These are phyloP conservation scores for Mythimna impura DNA, from an alignment of 2,888 invertebrate genomes.

Conservation along the genomic window DNA sequence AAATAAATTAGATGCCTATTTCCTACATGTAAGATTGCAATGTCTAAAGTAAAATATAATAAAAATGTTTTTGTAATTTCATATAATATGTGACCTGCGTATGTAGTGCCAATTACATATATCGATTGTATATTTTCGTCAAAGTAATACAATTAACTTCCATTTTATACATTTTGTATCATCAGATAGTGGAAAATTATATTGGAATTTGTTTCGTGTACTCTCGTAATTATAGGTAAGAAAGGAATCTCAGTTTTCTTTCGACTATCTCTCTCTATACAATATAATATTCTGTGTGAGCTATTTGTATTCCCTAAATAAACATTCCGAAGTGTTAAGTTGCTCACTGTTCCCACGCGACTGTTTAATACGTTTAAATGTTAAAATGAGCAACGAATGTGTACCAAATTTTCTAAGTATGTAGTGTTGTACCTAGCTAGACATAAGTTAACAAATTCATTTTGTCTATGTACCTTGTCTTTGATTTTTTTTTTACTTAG, in stretches of 20 bases:
- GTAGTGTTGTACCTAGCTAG: conserved; percentile 86
- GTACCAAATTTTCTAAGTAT: conserved; percentile 88
- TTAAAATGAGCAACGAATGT: conserved; percentile 88
- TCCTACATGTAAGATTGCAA: conserved; percentile 65
- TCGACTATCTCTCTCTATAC: conserved; percentile 59
- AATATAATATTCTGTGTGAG: conserved; percentile 61
- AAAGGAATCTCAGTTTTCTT: conserved; percentile 77
- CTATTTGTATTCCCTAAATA: conserved; percentile 71
- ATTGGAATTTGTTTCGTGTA: conserved; percentile 62
- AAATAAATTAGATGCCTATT: conserved; percentile 71
- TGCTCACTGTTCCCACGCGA: conserved; percentile 76
- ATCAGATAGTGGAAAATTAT: conserved; percentile 66
- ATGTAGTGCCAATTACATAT: conserved; percentile 86
- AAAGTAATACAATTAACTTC: conserved; percentile 59
- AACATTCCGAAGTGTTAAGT: conserved; percentile 87
- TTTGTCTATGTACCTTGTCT: conserved; percentile 72
- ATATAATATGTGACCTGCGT: conserved; percentile 85
- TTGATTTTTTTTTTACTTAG: conserved; percentile 63
- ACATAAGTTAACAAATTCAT: conserved; percentile 79
- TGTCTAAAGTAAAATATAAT: conserved; percentile 60
- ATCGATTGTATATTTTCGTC: conserved; percentile 76
- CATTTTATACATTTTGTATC: conserved; percentile 73
- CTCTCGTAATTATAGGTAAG: conserved; percentile 65
- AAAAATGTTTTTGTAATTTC: conserved; percentile 82
- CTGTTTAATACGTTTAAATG: conserved; percentile 73